Evolutionary conservation across 2,113 vertebrate genomes (phyloP).

Genomic region (Typhlomys cinereus): DNA sequence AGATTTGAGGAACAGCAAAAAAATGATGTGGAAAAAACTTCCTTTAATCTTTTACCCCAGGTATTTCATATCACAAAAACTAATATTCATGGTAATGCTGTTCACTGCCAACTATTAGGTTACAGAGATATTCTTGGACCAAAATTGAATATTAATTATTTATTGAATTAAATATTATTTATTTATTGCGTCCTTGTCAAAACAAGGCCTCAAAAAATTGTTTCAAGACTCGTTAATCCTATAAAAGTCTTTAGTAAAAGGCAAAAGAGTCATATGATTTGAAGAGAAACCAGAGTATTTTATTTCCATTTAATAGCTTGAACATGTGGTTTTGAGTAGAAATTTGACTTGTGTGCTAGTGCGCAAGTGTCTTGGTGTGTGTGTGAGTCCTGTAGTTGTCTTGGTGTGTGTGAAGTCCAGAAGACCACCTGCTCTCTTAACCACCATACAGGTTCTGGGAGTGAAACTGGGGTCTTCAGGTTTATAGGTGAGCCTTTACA

Average conservation of each 20-base stretch:
- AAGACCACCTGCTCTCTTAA: no score
- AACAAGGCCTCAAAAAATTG: no score
- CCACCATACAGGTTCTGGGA: no score
- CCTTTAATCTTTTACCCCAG: constrained; percentile 92
- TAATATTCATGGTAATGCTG: not conserved
- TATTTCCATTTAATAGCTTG: not conserved
- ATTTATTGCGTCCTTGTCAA: not conserved
- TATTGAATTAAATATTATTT: not conserved
- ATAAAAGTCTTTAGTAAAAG: no score
- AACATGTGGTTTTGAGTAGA: not conserved
- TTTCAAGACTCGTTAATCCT: no score
- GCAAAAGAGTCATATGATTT: no score
- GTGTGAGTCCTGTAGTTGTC: no score
- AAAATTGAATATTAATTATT: no score
- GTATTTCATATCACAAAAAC: constrained; percentile 83
- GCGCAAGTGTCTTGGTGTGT: no score
- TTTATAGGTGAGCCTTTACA: no score
- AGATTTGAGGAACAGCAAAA: constrained; percentile 89
- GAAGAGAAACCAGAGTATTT: not conserved
- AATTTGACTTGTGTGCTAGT: constrained; percentile 13
- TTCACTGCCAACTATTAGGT: not conserved
- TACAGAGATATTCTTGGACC: not conserved
- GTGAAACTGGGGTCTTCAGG: no score
- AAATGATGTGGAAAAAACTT: constrained; percentile 85
- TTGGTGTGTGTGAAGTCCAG: no score